Evolutionary conservation across 2,888 invertebrate genomes (phyloP).

Genomic region (Pegoplata infirma): DNA sequence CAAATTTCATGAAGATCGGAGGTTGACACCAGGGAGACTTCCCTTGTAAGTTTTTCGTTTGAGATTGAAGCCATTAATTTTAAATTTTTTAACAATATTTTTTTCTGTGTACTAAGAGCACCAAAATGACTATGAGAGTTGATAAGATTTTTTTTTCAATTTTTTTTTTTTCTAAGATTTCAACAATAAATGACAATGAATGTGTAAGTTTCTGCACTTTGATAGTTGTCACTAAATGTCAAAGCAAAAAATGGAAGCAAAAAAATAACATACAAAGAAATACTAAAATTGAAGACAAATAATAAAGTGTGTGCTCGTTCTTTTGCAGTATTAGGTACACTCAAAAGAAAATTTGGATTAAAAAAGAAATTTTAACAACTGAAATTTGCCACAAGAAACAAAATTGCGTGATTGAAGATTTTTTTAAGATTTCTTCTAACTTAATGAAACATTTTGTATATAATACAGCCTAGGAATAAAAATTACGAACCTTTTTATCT

Average conservation of each 20-base stretch:
- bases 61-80: too few relatives aligned
- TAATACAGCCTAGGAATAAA: too few relatives aligned
- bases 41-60: too few relatives aligned
- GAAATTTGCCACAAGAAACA: too few relatives aligned
- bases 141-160: neutral
- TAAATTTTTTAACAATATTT: too few relatives aligned
- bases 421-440: too few relatives aligned
- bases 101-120: conserved; percentile 5
- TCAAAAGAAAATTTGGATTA: neutral
- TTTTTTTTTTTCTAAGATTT: conserved; percentile 1
- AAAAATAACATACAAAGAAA: conserved; percentile 23
- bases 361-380: too few relatives aligned
- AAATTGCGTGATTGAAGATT: too few relatives aligned
- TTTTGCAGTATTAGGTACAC: neutral
- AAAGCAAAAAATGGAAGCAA: conserved; percentile 35
- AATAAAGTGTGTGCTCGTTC: conserved; percentile 14
- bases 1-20: too few relatives aligned
- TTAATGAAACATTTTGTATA: too few relatives aligned
- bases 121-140: conserved; percentile 9
- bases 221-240: conserved; percentile 60
- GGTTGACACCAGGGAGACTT: too few relatives aligned
- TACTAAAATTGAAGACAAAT: conserved; percentile 48
- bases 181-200: conserved; percentile 57
- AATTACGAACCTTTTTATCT: too few relatives aligned
- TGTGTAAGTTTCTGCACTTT: conserved; percentile 60